Base-by-base conservation (phyloP, 2,797 vertebrate genomes). In the Intellagama lesueurii region DNA sequence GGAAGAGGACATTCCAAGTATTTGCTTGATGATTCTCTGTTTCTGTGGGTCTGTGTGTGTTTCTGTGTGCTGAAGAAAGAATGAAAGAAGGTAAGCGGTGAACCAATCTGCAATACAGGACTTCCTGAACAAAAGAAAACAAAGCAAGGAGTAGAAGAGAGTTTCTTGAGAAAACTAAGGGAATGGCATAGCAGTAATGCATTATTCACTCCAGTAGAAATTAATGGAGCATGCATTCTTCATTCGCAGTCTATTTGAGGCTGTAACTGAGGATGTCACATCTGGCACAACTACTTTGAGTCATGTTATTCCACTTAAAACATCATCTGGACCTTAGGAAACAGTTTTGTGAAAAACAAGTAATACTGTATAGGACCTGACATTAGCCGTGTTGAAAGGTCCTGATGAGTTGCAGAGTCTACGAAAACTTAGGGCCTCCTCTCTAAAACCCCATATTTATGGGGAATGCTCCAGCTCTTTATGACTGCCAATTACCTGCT, bases 281-380 rank as follows among this genome's bases (percentile, higher is more conserved):
- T 95, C 94, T 93, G 95, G 95, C 91, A 93, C 94, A 95, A 95
- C 95, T 93, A 91, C 95, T 93, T 83, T 88, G 92, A 93, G 94
- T 89, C 92, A 88, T 83, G 92, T 92, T 90, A 91, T 79, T 91
- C 90, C 85, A 90, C 94, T 92, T 92, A 92, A 44, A 92, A 89
- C 93, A 93, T 94, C 87, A 86, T 84, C 84, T 87, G 93, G 92
- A 93, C 92, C 87, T 94, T 94, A 64, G 56, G 92, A 95, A 95
- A 93, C 75, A 91, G 94, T 47, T 70, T 91, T 93, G 78, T 80
- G 88, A 90, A 94, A 89, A 95, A 91, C 40, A 90, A 90, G 92
- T 92, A 93, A 89, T 76, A 49, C 69, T 82, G 87, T 86, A 60
- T 76, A 49, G 89, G 79, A 92, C 93, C 86, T 91, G 81, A 91